These are phyloP conservation scores for Emys orbicularis DNA, from an alignment of 2,797 vertebrate species.

Conservation along the genomic window DNA sequence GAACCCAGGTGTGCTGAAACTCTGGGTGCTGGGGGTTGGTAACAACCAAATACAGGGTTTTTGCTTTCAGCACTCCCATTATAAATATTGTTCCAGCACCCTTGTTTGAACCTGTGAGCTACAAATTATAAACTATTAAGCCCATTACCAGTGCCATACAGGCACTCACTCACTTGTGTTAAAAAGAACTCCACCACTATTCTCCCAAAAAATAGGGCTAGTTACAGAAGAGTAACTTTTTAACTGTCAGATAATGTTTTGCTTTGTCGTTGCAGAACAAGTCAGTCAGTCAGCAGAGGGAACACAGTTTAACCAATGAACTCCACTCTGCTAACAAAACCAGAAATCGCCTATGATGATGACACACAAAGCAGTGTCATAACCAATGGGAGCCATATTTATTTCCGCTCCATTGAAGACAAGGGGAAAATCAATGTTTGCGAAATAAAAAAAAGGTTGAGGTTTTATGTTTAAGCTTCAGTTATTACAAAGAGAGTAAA, in stretches of 20 bases:
- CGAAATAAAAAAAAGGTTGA: not conserved
- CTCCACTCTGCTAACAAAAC: not conserved
- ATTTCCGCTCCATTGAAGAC: rapidly evolving
- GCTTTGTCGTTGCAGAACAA: not conserved
- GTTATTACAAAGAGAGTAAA: not conserved
- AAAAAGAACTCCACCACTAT: not conserved
- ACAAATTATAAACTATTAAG: not conserved
- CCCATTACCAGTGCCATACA: not conserved
- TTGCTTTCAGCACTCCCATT: too few relatives aligned
- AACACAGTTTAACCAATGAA: not conserved
- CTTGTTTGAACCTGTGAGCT: not conserved
- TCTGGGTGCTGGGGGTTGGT: too few relatives aligned
- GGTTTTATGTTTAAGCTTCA: not conserved
- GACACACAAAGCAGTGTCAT: not conserved
- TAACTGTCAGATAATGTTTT: not conserved
- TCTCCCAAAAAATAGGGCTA: not conserved
- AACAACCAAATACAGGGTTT: too few relatives aligned
- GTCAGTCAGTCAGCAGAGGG: not conserved
- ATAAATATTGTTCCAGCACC: too few relatives aligned
- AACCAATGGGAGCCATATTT: not conserved
- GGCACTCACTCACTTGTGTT: not conserved
- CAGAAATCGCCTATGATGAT: not conserved
- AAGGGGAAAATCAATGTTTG: not conserved
- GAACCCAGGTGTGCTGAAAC: too few relatives aligned
- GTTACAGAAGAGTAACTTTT: not conserved